These are phyloP conservation scores for Andrena dorsata DNA, from an alignment of 2,888 invertebrate genomes.

Conservation along the genomic window DNA sequence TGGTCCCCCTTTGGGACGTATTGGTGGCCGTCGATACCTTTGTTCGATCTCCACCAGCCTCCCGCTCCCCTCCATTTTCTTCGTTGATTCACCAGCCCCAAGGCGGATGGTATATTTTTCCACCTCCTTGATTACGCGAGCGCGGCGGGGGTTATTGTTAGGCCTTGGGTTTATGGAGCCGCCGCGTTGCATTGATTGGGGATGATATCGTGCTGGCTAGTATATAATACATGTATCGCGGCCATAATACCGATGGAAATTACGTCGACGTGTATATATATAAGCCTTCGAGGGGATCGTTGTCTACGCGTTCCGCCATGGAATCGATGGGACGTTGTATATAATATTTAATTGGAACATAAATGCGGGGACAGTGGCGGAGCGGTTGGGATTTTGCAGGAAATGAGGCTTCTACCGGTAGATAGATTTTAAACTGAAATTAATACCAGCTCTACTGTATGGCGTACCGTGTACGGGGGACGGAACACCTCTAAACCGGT, in stretches of 20 bases:
- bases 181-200: conserved; percentile 30
- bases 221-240: conserved; percentile 3
- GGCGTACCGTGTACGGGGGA: too few species aligned
- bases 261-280: neutral
- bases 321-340: conserved; percentile 27
- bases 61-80: conserved; percentile 2
- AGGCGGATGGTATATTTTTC: conserved; percentile 40
- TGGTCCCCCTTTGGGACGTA: conserved; percentile 22
- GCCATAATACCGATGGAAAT: conserved; percentile 10
- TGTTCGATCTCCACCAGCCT: conserved; percentile 50
- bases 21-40: conserved; percentile 61
- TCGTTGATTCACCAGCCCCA: conserved; percentile 14
- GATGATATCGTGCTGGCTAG: conserved; percentile 23
- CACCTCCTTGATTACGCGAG: conserved; percentile 37
- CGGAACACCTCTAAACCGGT: neutral
- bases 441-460: too few species aligned
- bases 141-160: conserved; percentile 28
- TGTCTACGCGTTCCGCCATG: neutral
- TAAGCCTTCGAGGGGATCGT: neutral
- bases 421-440: too few species aligned
- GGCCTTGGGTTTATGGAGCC: conserved; percentile 19
- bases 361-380: neutral
- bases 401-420: too few species aligned
- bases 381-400: too few species aligned
- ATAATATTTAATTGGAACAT: conserved; percentile 27